Conservation (phyloP, 2,888 invertebrate genomes). For the Pristionchus mayeri region DNA sequence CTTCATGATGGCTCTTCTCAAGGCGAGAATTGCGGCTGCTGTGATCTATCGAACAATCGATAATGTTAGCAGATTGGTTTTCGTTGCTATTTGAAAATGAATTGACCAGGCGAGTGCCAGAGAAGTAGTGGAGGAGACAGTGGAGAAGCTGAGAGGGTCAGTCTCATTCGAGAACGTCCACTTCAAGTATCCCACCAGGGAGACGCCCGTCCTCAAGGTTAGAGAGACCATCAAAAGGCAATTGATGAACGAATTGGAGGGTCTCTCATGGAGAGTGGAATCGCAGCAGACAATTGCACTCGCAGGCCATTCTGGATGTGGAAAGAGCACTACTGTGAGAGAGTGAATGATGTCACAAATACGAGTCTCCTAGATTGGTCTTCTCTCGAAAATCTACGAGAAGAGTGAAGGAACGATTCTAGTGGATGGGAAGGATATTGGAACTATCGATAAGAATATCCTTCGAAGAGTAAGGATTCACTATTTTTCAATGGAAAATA, state of each 20-base stretch:
- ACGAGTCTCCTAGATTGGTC: slow-evolving; percentile 53
- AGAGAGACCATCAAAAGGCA: no score
- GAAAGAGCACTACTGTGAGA: slow-evolving; percentile 66
- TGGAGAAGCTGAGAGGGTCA: background rate
- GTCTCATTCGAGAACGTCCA: slow-evolving; percentile 42
- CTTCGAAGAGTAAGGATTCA: slow-evolving; percentile 52
- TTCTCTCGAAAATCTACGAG: slow-evolving; percentile 60
- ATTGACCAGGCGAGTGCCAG: background rate
- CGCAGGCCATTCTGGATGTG: slow-evolving; percentile 66
- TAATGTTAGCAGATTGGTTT: slow-evolving; percentile 25
- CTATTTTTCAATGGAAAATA: background rate
- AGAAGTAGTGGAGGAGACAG: background rate
- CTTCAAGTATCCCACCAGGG: slow-evolving; percentile 50
- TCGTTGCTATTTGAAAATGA: background rate
- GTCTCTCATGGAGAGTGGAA: slow-evolving; percentile 53
- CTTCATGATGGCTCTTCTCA: slow-evolving; percentile 51
- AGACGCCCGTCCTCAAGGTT: background rate
- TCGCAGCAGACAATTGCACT: slow-evolving; percentile 64
- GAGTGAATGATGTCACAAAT: background rate
- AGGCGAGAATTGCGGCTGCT: slow-evolving; percentile 58
- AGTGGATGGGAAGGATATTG: slow-evolving; percentile 60
- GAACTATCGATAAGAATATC: slow-evolving; percentile 51
- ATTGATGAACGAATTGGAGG: slow-evolving; percentile 43
- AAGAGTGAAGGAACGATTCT: slow-evolving; percentile 57
- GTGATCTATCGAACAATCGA: slow-evolving; percentile 57